A percentile compares a stretch with the other conserved stretches of the same genome.
phyloP scores from a whole-genome alignment of 2,888 invertebrate species.

The Epinotia demarniana region DNA sequence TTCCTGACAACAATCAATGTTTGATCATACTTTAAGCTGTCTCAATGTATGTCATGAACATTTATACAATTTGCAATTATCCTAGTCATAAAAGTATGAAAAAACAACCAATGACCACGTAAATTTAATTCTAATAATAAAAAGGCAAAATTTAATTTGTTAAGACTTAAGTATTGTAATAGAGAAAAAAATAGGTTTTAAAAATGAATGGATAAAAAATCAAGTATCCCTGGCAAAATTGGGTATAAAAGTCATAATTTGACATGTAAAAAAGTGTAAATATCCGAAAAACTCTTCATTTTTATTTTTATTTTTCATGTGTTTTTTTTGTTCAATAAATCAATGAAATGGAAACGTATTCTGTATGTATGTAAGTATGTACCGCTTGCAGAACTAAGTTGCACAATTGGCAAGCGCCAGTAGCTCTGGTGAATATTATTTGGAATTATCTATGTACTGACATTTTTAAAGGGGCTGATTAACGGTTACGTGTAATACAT shows the following conservation, averaged over 20 bases:
- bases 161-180: not conserved
- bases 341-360: not conserved
- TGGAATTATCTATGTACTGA: not conserved
- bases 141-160: not conserved
- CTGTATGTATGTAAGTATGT: not conserved
- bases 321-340: not conserved
- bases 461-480: not conserved
- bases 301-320: not conserved
- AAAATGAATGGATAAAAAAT: not conserved
- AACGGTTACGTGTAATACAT: not conserved
- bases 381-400: not conserved
- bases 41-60: not conserved
- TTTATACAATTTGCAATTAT: not conserved
- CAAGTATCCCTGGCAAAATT: not conserved
- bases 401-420: too few species aligned
- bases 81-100: slow-evolving; percentile 8
- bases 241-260: not conserved
- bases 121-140: not conserved
- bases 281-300: not conserved
- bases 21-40: not conserved
- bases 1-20: not conserved
- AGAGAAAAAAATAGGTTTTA: not conserved
- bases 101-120: not conserved
- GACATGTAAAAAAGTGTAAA: not conserved
- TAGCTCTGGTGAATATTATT: not conserved